Evolutionary conservation across 2,888 invertebrate species (phyloP), one percentile per base, ranked within the genome.

Genomic region (Xestia c-nigrum): DNA sequence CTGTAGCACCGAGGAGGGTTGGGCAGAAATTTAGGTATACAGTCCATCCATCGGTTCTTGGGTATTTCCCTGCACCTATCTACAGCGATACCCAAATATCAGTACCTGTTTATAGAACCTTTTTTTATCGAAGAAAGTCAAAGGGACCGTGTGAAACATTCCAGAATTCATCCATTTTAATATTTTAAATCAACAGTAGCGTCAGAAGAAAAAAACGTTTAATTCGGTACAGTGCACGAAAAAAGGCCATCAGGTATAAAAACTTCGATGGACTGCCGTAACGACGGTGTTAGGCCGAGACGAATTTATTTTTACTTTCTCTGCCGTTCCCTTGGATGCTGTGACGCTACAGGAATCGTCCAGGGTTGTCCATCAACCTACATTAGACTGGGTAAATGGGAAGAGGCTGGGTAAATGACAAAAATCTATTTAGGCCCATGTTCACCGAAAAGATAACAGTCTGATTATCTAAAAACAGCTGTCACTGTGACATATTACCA

Each of bases 271-370:
- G 72, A n/a, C 31, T 65, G 43, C 64, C 65, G 71, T 76, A 65
- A 69, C 74, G 40, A 70, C 59, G 52, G 64, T 77, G 72, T 64
- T 71, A 88, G 89, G 86, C 86, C 91, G 81, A 87, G 85, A 89
- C 92, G 74, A 89, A 92, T 93, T 89, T 76, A 82, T 88, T 92
- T n/a, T 91, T 89, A 89, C 93, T 93, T 92, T 93, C 91, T 90
- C 90, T 80, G 72, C 24, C 50, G 74, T 86, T 89, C 90, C 92
- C 91, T 91, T 91, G 90, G 83, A 57, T 73, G 50, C 47, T 88
- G 90, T 90, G 91, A 90, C 81, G 77, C 61, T 83, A 88, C 78
- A 68, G 79, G 76, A 82, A 72, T 43, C 1, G 0, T 1, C 63
- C 59, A 90, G 91, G 91, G 91, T 21, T 91, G 87, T 55, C 87